A percentile compares a stretch with the other conserved stretches of the same genome.
phyloP scores from a whole-genome alignment of 1,140 invertebrate species.

The Brachionus sp. region DNA sequence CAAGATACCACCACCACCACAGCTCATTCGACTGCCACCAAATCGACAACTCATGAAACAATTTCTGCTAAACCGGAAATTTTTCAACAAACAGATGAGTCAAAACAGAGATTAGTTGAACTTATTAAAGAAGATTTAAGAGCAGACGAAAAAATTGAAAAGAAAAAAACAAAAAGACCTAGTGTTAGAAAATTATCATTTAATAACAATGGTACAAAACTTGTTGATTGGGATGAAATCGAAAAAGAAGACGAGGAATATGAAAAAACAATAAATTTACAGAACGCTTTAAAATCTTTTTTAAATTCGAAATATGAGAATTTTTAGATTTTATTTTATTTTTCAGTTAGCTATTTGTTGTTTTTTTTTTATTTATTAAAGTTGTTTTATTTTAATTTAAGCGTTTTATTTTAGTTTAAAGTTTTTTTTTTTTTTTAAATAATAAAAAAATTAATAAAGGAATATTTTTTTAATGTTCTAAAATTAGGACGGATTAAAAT shows the following conservation, averaged over 20 bases:
- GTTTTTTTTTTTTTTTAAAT: not conserved
- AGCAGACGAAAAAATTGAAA: not conserved
- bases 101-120: not conserved
- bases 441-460: not conserved
- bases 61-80: not conserved
- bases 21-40: not conserved
- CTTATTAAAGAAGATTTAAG: not conserved
- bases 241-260: conserved; percentile 6
- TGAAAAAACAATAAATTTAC: conserved; percentile 8
- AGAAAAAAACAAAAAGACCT: not conserved
- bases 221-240: conserved; percentile 21
- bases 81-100: not conserved
- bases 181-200: not conserved
- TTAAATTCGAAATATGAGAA: not conserved
- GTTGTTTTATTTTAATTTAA: not conserved
- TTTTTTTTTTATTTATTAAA: not conserved
- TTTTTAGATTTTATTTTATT: not conserved
- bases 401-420: not conserved
- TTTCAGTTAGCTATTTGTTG: not conserved
- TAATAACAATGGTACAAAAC: not conserved
- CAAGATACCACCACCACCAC: not conserved
- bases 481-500: not conserved
- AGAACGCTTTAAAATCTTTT: not conserved
- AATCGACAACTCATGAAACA: not conserved
- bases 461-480: not conserved